These are phyloP conservation scores for Plebejus argus DNA, from an alignment of 2,888 invertebrate genomes.

Conservation along the genomic window DNA sequence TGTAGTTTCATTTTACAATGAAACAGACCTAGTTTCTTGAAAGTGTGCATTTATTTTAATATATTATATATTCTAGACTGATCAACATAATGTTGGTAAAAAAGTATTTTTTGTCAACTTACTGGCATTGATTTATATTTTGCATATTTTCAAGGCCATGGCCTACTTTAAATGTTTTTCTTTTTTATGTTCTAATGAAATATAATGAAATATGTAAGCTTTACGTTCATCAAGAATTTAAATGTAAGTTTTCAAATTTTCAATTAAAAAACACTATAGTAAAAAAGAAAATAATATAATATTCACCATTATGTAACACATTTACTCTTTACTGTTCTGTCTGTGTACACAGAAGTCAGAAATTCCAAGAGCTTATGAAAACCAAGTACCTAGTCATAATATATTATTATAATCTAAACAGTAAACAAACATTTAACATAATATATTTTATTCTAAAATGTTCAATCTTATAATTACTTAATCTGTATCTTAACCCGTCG, in stretches of 20 bases:
- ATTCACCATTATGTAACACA: background rate
- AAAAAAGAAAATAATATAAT: background rate
- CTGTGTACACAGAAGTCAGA: no score
- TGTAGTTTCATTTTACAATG: background rate
- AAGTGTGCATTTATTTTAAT: background rate
- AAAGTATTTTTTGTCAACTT: background rate
- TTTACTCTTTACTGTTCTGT: background rate
- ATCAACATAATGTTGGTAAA: background rate
- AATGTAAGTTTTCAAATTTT: background rate
- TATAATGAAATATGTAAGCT: background rate
- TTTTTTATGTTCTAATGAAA: background rate
- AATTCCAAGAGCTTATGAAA: no score
- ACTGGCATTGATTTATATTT: background rate
- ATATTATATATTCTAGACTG: background rate
- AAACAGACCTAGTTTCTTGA: background rate
- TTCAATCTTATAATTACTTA: no score
- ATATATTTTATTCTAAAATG: no score
- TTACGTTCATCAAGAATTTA: background rate
- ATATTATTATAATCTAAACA: no score
- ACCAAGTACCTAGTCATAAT: no score
- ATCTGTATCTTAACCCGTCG: no score
- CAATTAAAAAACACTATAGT: background rate
- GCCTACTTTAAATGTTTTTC: slow-evolving; percentile 3
- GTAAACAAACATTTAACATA: no score
- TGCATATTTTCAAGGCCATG: slow-evolving; percentile 15